Evolutionary conservation across 2,113 vertebrate species (phyloP).

Genomic region (Illadopsis cleaveri): DNA sequence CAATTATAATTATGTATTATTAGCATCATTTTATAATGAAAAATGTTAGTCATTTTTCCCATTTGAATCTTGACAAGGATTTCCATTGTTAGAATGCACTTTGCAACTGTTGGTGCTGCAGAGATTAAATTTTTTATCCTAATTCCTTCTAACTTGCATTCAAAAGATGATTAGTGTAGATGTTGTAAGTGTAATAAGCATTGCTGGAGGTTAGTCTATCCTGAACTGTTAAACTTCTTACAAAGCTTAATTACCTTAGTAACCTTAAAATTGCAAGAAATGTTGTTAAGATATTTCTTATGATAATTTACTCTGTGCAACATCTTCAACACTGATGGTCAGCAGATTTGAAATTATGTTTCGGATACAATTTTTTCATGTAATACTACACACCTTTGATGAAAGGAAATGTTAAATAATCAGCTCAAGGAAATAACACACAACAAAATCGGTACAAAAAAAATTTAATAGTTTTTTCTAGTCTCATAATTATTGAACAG

Average conservation of each 20-base stretch:
- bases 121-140: not conserved
- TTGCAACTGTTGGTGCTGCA: not conserved
- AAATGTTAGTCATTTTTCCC: rapidly evolving
- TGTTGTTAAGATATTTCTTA: not conserved
- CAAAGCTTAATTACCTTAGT: not conserved
- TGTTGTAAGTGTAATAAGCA: not conserved
- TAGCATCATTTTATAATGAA: not conserved
- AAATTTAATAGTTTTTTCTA: not conserved
- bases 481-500: not conserved
- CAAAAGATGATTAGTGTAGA: not conserved
- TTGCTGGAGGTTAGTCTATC: not conserved
- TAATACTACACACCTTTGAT: not conserved
- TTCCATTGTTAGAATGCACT: not conserved
- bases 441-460: not conserved
- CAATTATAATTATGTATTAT: not conserved
- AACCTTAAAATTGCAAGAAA: not conserved
- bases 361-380: not conserved
- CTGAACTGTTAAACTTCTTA: not conserved
- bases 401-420: not conserved
- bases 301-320: not conserved
- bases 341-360: not conserved
- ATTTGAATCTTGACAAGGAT: not conserved
- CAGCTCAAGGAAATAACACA: not conserved
- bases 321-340: not conserved
- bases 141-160: not conserved